Evolutionary conservation across 2,888 invertebrate genomes (phyloP).

Genomic region (Acholoe squamosa): DNA sequence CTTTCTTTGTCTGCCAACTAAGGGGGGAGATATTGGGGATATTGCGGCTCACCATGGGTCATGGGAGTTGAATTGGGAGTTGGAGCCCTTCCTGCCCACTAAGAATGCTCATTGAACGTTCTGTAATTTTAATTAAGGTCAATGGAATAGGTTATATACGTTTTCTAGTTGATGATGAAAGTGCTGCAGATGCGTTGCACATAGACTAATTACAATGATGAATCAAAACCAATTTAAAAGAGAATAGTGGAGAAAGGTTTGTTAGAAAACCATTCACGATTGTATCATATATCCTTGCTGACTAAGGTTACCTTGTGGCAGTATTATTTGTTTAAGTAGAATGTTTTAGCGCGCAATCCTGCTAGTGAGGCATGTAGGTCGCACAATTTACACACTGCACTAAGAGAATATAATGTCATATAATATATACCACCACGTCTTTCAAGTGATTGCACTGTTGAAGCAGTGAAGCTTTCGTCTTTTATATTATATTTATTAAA

Average conservation of each 20-base stretch:
- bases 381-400: neutral
- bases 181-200: neutral
- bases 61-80: conserved; percentile 19
- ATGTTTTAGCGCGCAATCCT: neutral
- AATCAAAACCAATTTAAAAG: neutral
- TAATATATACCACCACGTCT: conserved; percentile 7
- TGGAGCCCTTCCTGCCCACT: too few relatives aligned
- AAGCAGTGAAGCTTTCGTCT: neutral
- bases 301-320: neutral
- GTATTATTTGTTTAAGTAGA: conserved; percentile 25
- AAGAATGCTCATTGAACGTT: neutral
- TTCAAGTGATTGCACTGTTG: neutral
- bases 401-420: neutral
- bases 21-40: conserved; percentile 13
- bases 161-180: neutral
- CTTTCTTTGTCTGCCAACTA: neutral
- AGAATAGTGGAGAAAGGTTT: neutral
- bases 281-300: conserved; percentile 32
- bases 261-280: neutral
- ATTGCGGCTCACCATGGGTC: neutral
- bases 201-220: neutral
- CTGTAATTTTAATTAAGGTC: neutral
- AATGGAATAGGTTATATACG: neutral
- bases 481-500: neutral
- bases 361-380: neutral